phyloP scores from a whole-genome alignment of 2,113 vertebrate genomes.

The Gymnorhina tibicen region DNA sequence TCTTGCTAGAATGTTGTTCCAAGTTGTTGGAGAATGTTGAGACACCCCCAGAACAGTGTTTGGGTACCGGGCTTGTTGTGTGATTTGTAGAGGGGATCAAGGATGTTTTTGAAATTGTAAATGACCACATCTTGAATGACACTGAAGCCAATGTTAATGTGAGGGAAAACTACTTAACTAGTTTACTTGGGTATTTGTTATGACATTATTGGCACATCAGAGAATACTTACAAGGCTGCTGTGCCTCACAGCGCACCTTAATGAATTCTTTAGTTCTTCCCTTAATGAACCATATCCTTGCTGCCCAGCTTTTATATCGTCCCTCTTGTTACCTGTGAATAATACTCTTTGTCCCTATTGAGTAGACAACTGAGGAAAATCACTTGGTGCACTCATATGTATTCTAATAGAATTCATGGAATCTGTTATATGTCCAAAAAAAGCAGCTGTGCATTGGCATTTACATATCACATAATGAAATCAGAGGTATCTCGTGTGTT shows the following conservation, averaged over 20 bases:
- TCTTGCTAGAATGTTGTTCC: background rate
- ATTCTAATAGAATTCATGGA: background rate
- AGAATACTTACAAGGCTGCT: background rate
- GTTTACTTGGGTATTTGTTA: constrained; percentile 21
- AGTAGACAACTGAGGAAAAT: background rate
- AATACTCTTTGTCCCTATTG: constrained; percentile 14
- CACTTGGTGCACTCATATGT: background rate
- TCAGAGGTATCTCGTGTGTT: background rate
- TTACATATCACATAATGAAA: background rate
- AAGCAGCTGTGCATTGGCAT: background rate
- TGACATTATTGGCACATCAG: constrained; percentile 7
- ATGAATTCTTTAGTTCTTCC: constrained; percentile 23
- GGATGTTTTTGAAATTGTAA: background rate
- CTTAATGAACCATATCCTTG: background rate
- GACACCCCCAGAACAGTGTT: background rate
- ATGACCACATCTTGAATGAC: background rate
- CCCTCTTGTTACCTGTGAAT: constrained; percentile 9
- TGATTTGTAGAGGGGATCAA: background rate
- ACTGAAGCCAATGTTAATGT: background rate
- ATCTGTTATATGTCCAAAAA: background rate
- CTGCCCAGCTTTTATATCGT: background rate
- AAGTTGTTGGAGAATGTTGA: background rate
- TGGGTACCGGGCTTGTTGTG: background rate
- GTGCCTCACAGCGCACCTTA: background rate
- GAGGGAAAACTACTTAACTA: background rate